Evolutionary conservation across 2,888 invertebrate species (phyloP), one percentile per base, ranked within the genome.

Genomic region (Drosophila robusta): DNA sequence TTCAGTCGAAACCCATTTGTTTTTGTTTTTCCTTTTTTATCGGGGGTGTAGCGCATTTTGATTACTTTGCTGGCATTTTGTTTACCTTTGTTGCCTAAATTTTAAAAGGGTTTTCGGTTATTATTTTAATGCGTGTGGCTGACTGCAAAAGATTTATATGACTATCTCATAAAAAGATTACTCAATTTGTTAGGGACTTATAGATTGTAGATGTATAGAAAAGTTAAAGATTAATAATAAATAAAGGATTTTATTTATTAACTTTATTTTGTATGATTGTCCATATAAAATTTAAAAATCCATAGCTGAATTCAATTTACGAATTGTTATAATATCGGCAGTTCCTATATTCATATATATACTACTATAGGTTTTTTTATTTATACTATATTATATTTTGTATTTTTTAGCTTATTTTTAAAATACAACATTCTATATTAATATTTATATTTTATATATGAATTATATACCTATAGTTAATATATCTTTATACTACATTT

Each of bases 51-150:
- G 11, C 39, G 42, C 50, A 54, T 71, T 75, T 68, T 71, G 72
- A 73, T 70, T 72, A 50, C 56, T 54, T 39, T 14, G 36, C 39
- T 29, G 42, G 55, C 61, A 55, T 62, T 72, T 63, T 72, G 62
- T 73, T 71, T 73, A 62, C 66, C 18, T 66, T 62, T 44, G 18
- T 16, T 70, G 41, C 36, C 52, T 39, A 55, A 50, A 39, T 41
- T 70, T 50, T 16, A 49, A 70, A 70, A 62, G 57, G 70, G 49
- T 60, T 49, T 62, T 22, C 29, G 8, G 24, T 49, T 32, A 61
- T 42, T 52, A 41, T 61, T 39, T 42, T 36, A 52, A 45, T 62
- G 39, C 49, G 46, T 54, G 57, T 47, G 45, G 47, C 16, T 47
- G 61, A 34, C 16, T 36, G 14, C 3, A 44, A 38, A 26, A 32